Conservation (phyloP, 2,888 invertebrate genomes). For the Ophonus ardosiacus region DNA sequence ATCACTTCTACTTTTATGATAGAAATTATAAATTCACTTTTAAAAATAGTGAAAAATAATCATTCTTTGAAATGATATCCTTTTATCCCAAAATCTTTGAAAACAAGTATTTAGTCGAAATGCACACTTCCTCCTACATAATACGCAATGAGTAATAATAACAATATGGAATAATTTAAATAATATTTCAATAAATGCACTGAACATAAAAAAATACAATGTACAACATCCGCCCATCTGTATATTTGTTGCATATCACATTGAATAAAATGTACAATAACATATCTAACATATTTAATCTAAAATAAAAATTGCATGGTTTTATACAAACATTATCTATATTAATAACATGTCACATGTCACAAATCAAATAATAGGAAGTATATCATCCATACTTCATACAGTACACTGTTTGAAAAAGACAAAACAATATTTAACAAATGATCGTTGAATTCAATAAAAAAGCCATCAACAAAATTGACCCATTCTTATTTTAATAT, state of each 20-base stretch:
- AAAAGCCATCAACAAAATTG: conserved; percentile 36
- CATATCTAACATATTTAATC: background rate
- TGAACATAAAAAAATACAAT: background rate
- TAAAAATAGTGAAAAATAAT: no score
- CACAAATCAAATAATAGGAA: background rate
- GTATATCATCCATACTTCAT: background rate
- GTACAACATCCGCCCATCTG: background rate
- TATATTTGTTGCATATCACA: background rate
- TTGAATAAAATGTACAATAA: background rate
- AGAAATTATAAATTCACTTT: no score
- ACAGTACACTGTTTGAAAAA: conserved; percentile 9
- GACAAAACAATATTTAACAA: conserved; percentile 17
- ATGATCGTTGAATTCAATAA: conserved; percentile 21
- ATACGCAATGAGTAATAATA: background rate
- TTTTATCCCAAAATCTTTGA: no score
- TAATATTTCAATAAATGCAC: background rate
- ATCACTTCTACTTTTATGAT: no score
- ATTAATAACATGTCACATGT: conserved; percentile 2
- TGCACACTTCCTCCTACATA: background rate
- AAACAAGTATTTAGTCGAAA: background rate
- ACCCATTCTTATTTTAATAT: conserved; percentile 38
- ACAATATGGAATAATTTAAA: background rate
- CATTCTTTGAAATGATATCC: no score
- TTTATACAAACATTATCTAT: conserved; percentile 4
- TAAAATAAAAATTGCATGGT: background rate